Evolutionary conservation across 2,113 vertebrate genomes (phyloP), one percentile per base, ranked within the genome.

Genomic region (Lates calcarifer): DNA sequence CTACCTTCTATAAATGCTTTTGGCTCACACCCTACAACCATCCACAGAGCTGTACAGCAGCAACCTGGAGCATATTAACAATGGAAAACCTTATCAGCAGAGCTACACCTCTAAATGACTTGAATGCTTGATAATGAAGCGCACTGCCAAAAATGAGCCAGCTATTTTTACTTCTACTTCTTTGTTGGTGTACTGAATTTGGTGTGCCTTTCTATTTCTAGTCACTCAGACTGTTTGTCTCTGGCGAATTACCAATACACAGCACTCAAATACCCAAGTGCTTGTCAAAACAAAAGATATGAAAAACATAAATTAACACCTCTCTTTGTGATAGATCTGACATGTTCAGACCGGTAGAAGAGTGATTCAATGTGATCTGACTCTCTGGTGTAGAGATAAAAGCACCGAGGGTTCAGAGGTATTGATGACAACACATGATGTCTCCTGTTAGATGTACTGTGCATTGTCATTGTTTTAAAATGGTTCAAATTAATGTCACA

Each of bases 211-310:
- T 79, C 45, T 75, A 51, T 81, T 78, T 66, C 24, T 35, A 71
- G 56, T 18, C 20, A 69, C 31, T 53, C 26, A 62, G 53, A 70
- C 18, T 24, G 18, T 65, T 67, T 74, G 72, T 81, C 66, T 69
- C 20, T 49, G 39, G 26, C 1, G 49, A 55, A 24, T 63, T 57
- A 17, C 43, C 26, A 61, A 65, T 13, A 57, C 8, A 43, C 6
- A 1, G 33, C 28, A 57, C 6, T 65, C 13, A 78, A 67, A 63
- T 55, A 66, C n/a, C 26, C 26, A 72, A 81, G 78, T 2, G 20
- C 56, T 35, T 79, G 62, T 83, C 69, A 51, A 37, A 86, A 82
- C 64, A 87, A 62, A 76, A 65, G 35, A 77, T 35, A 69, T 35
- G 37, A 79, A 43, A 55, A 62, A 73, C 35, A 63, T 13, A 74